phyloP scores from a whole-genome alignment of 2,797 vertebrate species.

The Mus spretus region DNA sequence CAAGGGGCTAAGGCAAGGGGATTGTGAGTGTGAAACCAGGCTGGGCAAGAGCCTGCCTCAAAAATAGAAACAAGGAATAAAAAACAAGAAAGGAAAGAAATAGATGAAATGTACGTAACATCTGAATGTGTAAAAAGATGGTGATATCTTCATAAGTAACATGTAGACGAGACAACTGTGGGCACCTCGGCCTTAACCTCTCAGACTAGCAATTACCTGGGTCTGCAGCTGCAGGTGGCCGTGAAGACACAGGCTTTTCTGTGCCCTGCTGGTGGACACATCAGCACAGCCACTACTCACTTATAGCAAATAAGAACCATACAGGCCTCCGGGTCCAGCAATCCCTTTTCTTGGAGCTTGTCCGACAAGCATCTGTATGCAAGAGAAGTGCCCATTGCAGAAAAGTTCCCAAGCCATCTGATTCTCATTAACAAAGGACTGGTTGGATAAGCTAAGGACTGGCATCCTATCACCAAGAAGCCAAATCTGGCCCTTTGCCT shows the following conservation, averaged over 20 bases:
- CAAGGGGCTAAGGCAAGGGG: not conserved
- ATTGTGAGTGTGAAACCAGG: not conserved
- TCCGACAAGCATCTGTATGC: not conserved
- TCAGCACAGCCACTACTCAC: not conserved
- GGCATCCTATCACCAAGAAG: not conserved
- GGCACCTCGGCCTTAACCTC: not conserved
- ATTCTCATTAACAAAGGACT: not conserved
- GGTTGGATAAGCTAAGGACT: not conserved
- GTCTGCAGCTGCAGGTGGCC: not conserved
- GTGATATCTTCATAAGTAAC: not conserved
- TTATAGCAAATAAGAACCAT: not conserved
- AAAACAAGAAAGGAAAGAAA: not conserved
- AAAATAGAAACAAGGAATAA: not conserved
- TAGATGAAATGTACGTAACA: not conserved
- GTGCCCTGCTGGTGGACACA: not conserved
- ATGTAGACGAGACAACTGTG: not conserved
- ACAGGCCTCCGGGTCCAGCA: not conserved
- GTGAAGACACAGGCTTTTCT: not conserved
- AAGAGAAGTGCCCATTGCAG: not conserved
- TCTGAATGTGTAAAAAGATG: constrained; percentile 4
- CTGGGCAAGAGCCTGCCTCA: not conserved
- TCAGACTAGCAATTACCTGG: not conserved
- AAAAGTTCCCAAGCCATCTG: not conserved
- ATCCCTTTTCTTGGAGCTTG: not conserved
- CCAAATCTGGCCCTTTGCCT: not conserved